Conservation (phyloP, 1,140 invertebrate genomes). For the Trachelipus rathkii region DNA sequence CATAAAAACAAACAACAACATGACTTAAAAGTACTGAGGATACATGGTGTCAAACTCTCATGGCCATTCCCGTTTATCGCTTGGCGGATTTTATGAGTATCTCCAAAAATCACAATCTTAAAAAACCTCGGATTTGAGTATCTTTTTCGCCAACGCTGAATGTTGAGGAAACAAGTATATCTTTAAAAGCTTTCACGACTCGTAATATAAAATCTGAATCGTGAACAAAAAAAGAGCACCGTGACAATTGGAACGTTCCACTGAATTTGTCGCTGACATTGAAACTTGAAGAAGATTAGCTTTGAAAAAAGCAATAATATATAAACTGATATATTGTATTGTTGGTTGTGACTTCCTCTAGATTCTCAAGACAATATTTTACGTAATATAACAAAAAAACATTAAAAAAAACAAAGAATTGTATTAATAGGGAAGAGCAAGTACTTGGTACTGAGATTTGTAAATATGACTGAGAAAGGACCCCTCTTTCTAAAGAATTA, state of each 20-base stretch:
- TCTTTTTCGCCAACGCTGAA: conserved; percentile 75
- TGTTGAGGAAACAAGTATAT: conserved; percentile 34
- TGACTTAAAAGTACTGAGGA: conserved; percentile 70
- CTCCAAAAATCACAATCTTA: conserved; percentile 97
- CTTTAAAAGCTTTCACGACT: conserved; percentile 37
- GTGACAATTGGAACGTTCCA: conserved; percentile 52
- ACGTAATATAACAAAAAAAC: too few relatives aligned
- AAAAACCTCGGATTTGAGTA: conserved; percentile 79
- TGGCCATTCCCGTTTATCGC: conserved; percentile 81
- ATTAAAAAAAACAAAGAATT: too few relatives aligned
- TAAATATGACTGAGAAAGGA: too few relatives aligned
- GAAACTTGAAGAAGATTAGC: neutral
- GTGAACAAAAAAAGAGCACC: conserved; percentile 55
- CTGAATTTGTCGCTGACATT: neutral
- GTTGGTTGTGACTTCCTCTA: too few relatives aligned
- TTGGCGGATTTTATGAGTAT: conserved; percentile 78
- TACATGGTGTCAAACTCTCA: conserved; percentile 97
- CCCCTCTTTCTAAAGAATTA: too few relatives aligned
- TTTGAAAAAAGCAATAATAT: neutral
- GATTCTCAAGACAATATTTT: too few relatives aligned
- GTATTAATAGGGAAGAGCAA: too few relatives aligned
- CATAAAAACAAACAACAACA: too few relatives aligned
- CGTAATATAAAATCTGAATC: conserved; percentile 34
- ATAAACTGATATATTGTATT: too few relatives aligned
- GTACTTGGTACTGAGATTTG: too few relatives aligned